phyloP scores from a whole-genome alignment of 2,888 invertebrate species.

The Drosophila anomalipes region DNA sequence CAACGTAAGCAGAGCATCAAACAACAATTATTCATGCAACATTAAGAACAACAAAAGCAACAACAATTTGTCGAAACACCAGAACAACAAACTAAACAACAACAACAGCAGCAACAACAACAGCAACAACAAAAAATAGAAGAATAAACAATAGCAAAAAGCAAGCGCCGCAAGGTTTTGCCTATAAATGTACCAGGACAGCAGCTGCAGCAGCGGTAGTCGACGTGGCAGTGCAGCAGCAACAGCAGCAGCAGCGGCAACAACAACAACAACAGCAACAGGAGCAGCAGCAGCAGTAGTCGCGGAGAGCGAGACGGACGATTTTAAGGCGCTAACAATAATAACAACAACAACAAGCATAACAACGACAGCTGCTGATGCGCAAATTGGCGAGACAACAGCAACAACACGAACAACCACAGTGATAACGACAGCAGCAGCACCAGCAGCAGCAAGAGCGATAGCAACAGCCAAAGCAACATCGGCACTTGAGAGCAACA shows the following conservation, averaged over 20 bases:
- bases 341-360: constrained; percentile 72
- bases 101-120: neutral
- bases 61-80: neutral
- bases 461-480: constrained; percentile 12
- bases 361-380: constrained; percentile 61
- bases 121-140: neutral
- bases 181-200: constrained; percentile 84
- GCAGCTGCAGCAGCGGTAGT: constrained; percentile 84
- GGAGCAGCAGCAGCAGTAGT: constrained; percentile 25
- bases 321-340: constrained; percentile 65
- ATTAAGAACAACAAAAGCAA: constrained; percentile 14
- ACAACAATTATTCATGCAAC: constrained; percentile 6
- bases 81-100: constrained; percentile 4
- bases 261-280: constrained; percentile 25
- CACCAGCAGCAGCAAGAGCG: constrained; percentile 15
- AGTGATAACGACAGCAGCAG: constrained; percentile 23
- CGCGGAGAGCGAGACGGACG: constrained; percentile 35
- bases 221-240: constrained; percentile 75
- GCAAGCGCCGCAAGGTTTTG: constrained; percentile 56
- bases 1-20: neutral
- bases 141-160: constrained; percentile 9
- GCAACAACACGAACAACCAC: constrained; percentile 32
- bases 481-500: constrained; percentile 21
- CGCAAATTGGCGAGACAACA: constrained; percentile 22
- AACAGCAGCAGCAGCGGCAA: constrained; percentile 57